These are phyloP conservation scores for Peucedramus taeniatus DNA, from an alignment of 2,113 vertebrate genomes.

Conservation along the genomic window DNA sequence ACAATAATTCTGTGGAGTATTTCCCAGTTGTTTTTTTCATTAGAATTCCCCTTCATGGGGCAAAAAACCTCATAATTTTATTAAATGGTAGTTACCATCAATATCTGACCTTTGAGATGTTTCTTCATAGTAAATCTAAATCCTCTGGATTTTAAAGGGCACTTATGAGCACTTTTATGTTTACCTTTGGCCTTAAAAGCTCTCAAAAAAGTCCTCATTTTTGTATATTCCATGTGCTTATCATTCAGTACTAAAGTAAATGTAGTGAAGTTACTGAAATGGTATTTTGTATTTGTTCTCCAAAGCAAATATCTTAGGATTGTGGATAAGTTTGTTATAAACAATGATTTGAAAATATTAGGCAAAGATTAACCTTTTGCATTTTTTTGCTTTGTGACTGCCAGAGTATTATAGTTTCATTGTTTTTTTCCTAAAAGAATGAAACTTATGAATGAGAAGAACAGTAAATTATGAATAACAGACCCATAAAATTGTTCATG, in stretches of 20 bases:
- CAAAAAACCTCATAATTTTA: neutral
- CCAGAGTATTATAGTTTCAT: neutral
- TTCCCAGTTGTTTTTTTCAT: neutral
- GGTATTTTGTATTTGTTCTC: neutral
- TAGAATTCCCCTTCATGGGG: neutral
- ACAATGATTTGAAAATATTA: neutral
- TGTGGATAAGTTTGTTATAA: neutral
- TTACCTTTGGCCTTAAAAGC: neutral
- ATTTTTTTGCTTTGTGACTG: neutral
- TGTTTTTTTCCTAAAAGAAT: neutral
- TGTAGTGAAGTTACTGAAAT: neutral
- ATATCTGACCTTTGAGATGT: neutral
- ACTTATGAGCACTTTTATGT: neutral
- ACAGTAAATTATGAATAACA: slow-evolving; percentile 15
- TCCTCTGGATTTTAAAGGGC: neutral
- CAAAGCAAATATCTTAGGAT: neutral
- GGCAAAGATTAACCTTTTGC: neutral
- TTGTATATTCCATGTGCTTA: neutral
- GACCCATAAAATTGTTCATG: neutral
- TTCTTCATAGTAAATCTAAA: neutral
- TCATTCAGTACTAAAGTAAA: neutral
- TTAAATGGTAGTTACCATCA: neutral
- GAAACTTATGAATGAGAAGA: neutral
- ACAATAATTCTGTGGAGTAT: neutral
- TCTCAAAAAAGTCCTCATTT: neutral